Percentiles rank a stretch among this genome's conserved stretches.
Evolutionary conservation across 1,140 invertebrate genomes (phyloP).

Genomic region (Orchestia grillus): DNA sequence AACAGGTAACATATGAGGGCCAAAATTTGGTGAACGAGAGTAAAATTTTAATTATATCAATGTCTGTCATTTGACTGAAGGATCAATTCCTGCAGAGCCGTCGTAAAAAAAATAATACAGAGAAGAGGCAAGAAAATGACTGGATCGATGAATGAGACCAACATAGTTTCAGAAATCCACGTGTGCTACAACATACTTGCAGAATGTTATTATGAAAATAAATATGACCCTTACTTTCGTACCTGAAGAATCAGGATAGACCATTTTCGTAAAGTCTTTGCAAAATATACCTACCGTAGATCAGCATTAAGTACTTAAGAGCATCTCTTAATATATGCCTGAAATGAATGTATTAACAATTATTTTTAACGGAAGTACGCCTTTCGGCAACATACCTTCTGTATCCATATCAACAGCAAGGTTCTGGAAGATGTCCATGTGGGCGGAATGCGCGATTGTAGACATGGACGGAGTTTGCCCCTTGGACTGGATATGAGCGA

Average conservation of each 20-base stretch:
- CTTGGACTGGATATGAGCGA: slow-evolving; percentile 87
- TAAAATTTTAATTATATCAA: too few relatives aligned
- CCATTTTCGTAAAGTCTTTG: background rate
- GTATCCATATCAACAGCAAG: slow-evolving; percentile 97
- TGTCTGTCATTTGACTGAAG: too few relatives aligned
- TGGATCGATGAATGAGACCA: too few relatives aligned
- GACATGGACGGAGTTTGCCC: slow-evolving; percentile 93
- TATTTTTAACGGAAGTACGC: background rate
- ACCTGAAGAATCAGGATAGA: background rate
- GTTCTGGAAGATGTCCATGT: slow-evolving; percentile 99
- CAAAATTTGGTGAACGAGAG: too few relatives aligned
- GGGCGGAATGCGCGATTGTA: slow-evolving; percentile 95
- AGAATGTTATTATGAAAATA: too few relatives aligned
- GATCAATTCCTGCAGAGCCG: too few relatives aligned
- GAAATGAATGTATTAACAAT: background rate
- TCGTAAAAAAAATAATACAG: too few relatives aligned
- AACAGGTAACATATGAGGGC: too few relatives aligned
- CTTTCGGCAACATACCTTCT: slow-evolving; percentile 78
- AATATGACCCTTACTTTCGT: too few relatives aligned
- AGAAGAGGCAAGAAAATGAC: too few relatives aligned
- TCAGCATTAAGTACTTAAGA: background rate
- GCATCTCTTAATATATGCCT: background rate
- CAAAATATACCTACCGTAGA: background rate
- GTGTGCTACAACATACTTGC: too few relatives aligned
- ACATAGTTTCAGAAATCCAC: too few relatives aligned